Evolutionary conservation across 2,888 invertebrate genomes (phyloP), one percentile per base, ranked within the genome.

Genomic region (Caenorhabditis doughertyi): DNA sequence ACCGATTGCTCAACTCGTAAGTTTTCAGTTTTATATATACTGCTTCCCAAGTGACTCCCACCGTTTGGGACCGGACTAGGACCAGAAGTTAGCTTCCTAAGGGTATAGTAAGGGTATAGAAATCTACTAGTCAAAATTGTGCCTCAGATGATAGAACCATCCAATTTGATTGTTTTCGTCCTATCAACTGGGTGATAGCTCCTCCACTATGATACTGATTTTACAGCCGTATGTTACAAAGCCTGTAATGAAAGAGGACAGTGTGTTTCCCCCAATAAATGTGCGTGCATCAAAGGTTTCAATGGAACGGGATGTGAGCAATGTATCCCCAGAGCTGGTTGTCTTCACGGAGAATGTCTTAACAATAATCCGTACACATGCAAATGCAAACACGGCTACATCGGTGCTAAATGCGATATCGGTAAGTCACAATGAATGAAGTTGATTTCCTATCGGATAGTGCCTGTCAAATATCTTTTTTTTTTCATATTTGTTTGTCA

Each of bases 371-470:
- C 93, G 3, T 93, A 92, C 92, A 92, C 92, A 56, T 93, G 93
- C 82, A 91, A 91, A 67, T 93, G 93, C 87, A 88, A 93, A 79
- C 91, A 92, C 27, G 93, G 93, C 90, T 93, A 93, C 93, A 93
- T 93, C 60, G 93, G 93, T 44, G 92, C 92, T 29, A 90, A 93
- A 21, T 93, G 93, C 56, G 72, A 77, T 60, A 49, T 67, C 27
- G 81, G 81, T 81, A 16, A 47, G 42, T 42, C 13, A 11, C n/a
- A n/a, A n/a, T n/a, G n/a, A n/a, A n/a, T n/a, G n/a, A n/a, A n/a
- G n/a, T n/a, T n/a, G n/a, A n/a, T n/a, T n/a, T n/a, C n/a, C n/a
- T n/a, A n/a, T n/a, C n/a, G n/a, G n/a, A n/a, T n/a, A n/a, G n/a
- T n/a, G n/a, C n/a, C 23, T 11, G 8, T n/a, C 47, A 11, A 25